Evolutionary conservation across 2,888 invertebrate genomes (phyloP).

Genomic region (Drosophila basisetae): DNA sequence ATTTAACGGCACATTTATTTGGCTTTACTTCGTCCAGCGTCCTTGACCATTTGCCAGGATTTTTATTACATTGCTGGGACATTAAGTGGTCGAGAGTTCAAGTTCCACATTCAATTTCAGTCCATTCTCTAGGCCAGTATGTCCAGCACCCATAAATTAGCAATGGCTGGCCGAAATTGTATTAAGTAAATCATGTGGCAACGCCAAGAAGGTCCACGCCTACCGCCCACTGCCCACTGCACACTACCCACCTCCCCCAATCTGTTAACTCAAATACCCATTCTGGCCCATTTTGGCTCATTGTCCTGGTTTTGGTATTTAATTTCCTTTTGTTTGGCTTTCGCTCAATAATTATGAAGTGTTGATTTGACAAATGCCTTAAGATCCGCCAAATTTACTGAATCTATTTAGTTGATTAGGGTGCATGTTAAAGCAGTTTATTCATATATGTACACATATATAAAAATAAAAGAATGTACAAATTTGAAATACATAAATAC

Average conservation of each 20-base stretch:
- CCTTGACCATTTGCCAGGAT: constrained; percentile 57
- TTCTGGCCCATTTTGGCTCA: neutral
- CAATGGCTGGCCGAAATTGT: constrained; percentile 63
- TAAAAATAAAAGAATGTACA: neutral
- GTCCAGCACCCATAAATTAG: constrained; percentile 63
- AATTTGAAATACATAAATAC: neutral
- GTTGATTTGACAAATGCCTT: constrained; percentile 47
- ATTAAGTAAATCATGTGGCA: constrained; percentile 72
- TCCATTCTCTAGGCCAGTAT: constrained; percentile 13
- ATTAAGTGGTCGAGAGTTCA: constrained; percentile 66
- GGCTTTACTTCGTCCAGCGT: constrained; percentile 30
- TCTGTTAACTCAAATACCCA: neutral
- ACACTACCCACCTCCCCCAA: neutral
- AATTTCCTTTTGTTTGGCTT: constrained; percentile 23
- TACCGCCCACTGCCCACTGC: constrained; percentile 6
- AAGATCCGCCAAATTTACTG: constrained; percentile 16
- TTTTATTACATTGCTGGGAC: constrained; percentile 72
- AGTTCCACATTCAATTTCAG: constrained; percentile 24
- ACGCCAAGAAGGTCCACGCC: constrained; percentile 24
- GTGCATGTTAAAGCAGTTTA: neutral
- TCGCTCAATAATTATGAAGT: constrained; percentile 57
- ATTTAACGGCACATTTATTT: constrained; percentile 78
- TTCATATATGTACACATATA: neutral
- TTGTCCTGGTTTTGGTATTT: constrained; percentile 29
- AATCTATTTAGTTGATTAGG: neutral